Base-by-base conservation (phyloP, 2,113 vertebrate species). In the Peromyscus leucopus region DNA sequence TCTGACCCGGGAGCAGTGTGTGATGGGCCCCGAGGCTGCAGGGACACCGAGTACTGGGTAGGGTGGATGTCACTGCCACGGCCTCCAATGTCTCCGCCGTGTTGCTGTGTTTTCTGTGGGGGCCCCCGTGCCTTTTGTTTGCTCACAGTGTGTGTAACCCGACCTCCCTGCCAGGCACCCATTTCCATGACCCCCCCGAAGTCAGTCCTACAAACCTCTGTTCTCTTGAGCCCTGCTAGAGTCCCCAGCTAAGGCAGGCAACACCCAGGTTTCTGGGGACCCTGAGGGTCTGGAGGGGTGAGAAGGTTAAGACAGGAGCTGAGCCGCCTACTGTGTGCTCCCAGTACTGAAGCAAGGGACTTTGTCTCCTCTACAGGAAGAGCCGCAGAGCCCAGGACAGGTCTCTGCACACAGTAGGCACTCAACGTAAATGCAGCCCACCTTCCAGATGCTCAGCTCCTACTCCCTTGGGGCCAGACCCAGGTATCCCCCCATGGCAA, bases 51-150 rank as follows among this genome's bases (percentile, higher is more conserved):
- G 15, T 75, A 55, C 36, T 33, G 7, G 69, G 11, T 28, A n/a
- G 36, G 39, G 61, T 4, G 51, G n/a, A 24, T 9, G 11, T 75
- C n/a, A 33, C 33, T 22, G n/a, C 22, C 3, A 0, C 0, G 5
- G 11, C 74, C 75, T 72, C 31, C 17, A 72, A 0, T 0, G 15
- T 36, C 24, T 24, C 55, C 55, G 12, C 12, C 3, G 13, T 55
- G 13, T 19, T 2, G n/a, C 2, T 33, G 22, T 4, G 16, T 65
- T 90, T 65, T 36, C 75, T 71, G 3, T 1, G 33, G 33, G 39
- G 26, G 9, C 9, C 26, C 0, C 51, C 9, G 0, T 10, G 2
- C 3, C 80, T 83, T 48, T 80, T 61, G 55, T 79, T 78, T 22
- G 13, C 55, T 94, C 65, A 13, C n/a, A 11, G 9, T 26, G 4